Conservation (phyloP, 2,797 vertebrate genomes). For the Sebastes reedi region DNA sequence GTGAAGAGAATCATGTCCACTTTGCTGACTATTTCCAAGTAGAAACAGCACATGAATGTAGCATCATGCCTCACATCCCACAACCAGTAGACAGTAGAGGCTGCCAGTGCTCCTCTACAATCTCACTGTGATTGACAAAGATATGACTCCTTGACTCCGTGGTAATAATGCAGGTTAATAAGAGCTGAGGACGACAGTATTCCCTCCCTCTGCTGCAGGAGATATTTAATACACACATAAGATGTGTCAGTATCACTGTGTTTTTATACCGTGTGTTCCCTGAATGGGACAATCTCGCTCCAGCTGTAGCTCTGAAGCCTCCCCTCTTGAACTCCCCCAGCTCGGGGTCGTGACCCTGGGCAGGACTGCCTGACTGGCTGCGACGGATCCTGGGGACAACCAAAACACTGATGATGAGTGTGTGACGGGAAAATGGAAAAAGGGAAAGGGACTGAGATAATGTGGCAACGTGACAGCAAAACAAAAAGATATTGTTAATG, state of each 20-base stretch:
- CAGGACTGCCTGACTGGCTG: constrained; percentile 92
- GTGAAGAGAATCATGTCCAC: background rate
- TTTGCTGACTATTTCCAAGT: background rate
- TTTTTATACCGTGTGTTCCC: constrained; percentile 74
- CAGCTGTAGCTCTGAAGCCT: constrained; percentile 92
- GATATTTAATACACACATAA: background rate
- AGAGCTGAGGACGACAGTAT: background rate
- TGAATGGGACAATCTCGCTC: constrained; percentile 87
- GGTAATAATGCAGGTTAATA: no score
- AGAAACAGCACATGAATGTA: background rate
- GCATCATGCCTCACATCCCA: background rate
- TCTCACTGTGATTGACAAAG: background rate
- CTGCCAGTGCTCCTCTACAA: background rate
- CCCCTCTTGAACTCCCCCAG: constrained; percentile 91
- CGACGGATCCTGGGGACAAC: constrained; percentile 87
- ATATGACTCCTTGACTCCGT: background rate
- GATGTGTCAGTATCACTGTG: background rate
- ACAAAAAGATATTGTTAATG: background rate
- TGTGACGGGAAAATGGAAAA: background rate
- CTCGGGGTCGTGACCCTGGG: constrained; percentile 87
- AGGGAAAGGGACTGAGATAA: background rate
- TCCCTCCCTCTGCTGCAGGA: background rate
- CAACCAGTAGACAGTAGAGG: background rate
- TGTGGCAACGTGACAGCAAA: background rate
- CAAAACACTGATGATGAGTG: background rate